phyloP scores from a whole-genome alignment of 2,888 invertebrate genomes.

The Pycnomerus fuliginosus region DNA sequence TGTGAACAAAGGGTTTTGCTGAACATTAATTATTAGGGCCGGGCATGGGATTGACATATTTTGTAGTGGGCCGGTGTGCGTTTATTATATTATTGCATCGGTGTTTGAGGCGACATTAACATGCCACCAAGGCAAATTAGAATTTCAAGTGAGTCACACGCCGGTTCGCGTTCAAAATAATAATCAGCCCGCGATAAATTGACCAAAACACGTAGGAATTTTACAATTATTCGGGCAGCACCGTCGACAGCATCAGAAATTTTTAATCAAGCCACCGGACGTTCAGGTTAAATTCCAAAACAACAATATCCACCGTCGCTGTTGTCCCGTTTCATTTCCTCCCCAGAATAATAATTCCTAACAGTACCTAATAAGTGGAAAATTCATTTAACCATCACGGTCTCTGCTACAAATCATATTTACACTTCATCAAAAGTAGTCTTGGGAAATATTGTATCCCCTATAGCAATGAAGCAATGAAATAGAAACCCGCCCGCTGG shows the following conservation, averaged over 20 bases:
- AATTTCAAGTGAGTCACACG: conserved; percentile 19
- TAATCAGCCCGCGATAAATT: conserved; percentile 25
- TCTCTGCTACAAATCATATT: conserved; percentile 27
- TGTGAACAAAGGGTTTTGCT: no score
- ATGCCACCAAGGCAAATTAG: conserved; percentile 22
- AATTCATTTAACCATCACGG: conserved; percentile 16
- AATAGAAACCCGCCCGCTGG: no score
- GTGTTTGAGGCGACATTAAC: conserved; percentile 23
- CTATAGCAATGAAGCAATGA: no score
- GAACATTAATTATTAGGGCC: no score
- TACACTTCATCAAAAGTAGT: conserved; percentile 34
- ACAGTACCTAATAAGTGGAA: no score
- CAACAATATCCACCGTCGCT: conserved; percentile 4
- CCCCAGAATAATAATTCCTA: conserved; percentile 2
- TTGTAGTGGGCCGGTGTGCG: conserved; percentile 24
- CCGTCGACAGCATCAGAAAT: conserved; percentile 18
- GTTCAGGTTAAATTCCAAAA: conserved; percentile 22
- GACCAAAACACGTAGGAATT: conserved; percentile 29
- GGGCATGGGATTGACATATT: conserved; percentile 11
- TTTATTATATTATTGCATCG: conserved; percentile 25
- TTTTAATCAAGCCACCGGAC: conserved; percentile 23
- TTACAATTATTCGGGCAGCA: conserved; percentile 22
- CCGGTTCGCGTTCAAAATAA: conserved; percentile 16
- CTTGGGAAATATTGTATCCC: no score
- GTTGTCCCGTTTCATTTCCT: neutral